A percentile compares a stretch with the other conserved stretches of the same genome.
Conservation (phyloP, 2,888 invertebrate species). For the Coleophora flavipennella region DNA sequence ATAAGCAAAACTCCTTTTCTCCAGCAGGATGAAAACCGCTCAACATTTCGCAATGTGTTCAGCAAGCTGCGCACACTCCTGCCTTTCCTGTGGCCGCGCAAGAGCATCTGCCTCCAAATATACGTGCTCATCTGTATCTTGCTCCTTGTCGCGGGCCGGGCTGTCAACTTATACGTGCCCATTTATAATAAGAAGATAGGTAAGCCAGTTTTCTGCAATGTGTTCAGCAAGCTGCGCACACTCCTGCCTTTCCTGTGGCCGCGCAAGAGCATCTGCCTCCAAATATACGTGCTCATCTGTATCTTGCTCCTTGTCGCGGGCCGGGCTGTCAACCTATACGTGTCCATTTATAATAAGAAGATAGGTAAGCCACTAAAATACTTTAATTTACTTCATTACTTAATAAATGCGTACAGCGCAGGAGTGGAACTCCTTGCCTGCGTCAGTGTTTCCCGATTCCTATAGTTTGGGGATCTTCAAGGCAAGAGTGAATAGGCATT, state of each 20-base stretch:
- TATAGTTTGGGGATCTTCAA: too few species aligned
- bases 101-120: conserved; percentile 81
- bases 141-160: conserved; percentile 83
- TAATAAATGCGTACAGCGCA: too few species aligned
- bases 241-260: conserved; percentile 97
- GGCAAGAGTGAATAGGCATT: too few species aligned
- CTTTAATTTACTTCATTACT: background rate
- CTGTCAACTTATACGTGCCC: conserved; percentile 92
- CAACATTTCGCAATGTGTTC: conserved; percentile 86
- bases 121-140: conserved; percentile 87
- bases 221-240: conserved; percentile 82
- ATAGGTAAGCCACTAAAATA: conserved; percentile 88
- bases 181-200: conserved; percentile 94
- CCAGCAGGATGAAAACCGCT: conserved; percentile 71
- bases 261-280: conserved; percentile 81
- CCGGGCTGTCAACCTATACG: conserved; percentile 89
- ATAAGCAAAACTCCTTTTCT: too few species aligned
- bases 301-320: conserved; percentile 83
- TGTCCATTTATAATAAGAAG: conserved; percentile 93
- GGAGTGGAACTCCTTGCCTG: too few species aligned
- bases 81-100: conserved; percentile 96
- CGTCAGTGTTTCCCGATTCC: too few species aligned
- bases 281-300: conserved; percentile 87
- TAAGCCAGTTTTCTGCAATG: conserved; percentile 82
- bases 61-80: conserved; percentile 83